Percentiles rank a stretch among this genome's conserved stretches.
Evolutionary conservation across 2,113 vertebrate species (phyloP).

Genomic region (Camelus dromedarius): DNA sequence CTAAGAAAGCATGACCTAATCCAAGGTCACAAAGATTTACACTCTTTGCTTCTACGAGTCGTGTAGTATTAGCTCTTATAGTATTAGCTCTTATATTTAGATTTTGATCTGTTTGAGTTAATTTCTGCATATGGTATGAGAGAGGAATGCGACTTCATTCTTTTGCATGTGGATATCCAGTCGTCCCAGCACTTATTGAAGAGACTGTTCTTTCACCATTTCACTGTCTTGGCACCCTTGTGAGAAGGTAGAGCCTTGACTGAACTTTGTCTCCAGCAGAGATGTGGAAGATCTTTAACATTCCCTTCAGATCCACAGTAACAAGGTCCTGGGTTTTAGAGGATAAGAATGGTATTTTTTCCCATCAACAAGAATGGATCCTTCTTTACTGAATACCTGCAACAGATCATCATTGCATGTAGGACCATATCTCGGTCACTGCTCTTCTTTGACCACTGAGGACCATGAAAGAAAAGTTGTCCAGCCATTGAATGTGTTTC

Average conservation of each 20-base stretch:
- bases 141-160: not conserved
- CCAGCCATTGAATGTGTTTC: not conserved
- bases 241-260: not conserved
- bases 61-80: not conserved
- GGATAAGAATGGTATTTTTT: not conserved
- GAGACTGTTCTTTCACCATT: not conserved
- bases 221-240: not conserved
- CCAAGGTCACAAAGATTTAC: not conserved
- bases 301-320: not conserved
- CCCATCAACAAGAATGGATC: not conserved
- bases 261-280: not conserved
- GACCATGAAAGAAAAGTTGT: too few species aligned
- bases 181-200: not conserved
- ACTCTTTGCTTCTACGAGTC: not conserved
- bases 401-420: not conserved
- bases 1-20: not conserved
- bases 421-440: not conserved
- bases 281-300: not conserved
- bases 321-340: not conserved
- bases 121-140: not conserved
- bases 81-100: not conserved
- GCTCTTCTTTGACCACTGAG: not conserved
- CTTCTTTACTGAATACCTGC: not conserved
- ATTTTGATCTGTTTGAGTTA: not conserved
- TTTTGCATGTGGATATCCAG: not conserved